Evolutionary conservation across 2,797 vertebrate species (phyloP).

Genomic region (Echeneis naucrates): DNA sequence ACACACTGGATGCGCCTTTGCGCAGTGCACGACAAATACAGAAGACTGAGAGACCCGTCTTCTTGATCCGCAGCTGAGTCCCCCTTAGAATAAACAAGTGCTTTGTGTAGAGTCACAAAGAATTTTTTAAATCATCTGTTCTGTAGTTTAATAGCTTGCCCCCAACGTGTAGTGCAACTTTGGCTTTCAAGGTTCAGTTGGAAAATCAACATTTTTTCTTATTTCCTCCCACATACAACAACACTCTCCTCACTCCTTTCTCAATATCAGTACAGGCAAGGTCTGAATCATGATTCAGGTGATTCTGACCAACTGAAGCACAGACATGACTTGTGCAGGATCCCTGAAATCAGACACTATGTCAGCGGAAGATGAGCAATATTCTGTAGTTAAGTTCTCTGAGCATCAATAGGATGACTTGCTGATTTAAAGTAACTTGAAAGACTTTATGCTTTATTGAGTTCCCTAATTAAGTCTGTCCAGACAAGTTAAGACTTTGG

Average conservation of each 20-base stretch:
- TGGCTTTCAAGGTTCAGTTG: neutral
- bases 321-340: slow-evolving; percentile 6
- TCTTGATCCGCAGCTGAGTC: neutral
- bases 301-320: slow-evolving; percentile 11
- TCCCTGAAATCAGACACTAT: neutral
- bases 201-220: slow-evolving; percentile 28
- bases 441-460: slow-evolving; percentile 15
- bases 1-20: neutral
- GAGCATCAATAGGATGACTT: no score
- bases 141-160: neutral
- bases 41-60: neutral
- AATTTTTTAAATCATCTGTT: neutral
- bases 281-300: slow-evolving; percentile 33
- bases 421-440: slow-evolving; percentile 25
- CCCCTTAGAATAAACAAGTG: neutral
- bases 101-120: neutral
- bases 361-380: neutral
- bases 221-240: neutral
- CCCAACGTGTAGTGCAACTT: neutral
- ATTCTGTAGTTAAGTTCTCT: neutral
- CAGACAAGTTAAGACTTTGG: slow-evolving; percentile 15
- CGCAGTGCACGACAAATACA: neutral
- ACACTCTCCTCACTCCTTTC: neutral
- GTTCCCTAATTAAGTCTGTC: slow-evolving; percentile 35
- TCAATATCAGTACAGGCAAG: slow-evolving; percentile 5